Base-by-base conservation (phyloP, 2,113 vertebrate genomes). In the Equus przewalskii region DNA sequence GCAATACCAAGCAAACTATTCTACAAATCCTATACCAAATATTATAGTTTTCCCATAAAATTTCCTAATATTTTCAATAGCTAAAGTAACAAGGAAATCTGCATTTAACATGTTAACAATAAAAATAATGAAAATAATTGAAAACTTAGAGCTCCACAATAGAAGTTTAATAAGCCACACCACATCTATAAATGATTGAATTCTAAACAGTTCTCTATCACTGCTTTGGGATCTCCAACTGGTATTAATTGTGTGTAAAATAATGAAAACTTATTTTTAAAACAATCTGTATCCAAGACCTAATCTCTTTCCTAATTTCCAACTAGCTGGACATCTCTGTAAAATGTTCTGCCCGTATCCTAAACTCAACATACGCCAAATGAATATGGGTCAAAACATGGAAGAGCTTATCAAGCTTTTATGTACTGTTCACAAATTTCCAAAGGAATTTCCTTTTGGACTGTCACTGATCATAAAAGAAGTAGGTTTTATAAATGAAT, bases 391-490 rank as follows among this genome's bases (percentile, higher is more conserved):
- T 51, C 41, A 62, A 51, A 75, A 56, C 26, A 54, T 2, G 6
- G 41, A 82, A 28, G 14, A 67, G 69, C 18, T 89, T 30, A 60
- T 19, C 49, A 30, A 88, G 30, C 28, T 90, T 85, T 62, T 51
- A 64, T 12, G n/a, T 10, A 33, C 0, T 11, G 3, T 16, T 76
- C 7, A 82, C 6, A 73, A 73, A 92, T 73, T 28, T 73, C 70
- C 83, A 81, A 89, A 92, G 78, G 54, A 78, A 90, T 76, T 80
- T 75, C 72, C 36, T 88, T 75, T 84, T n/a, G 44, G 41, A 21
- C n/a, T 1, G 65, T 83, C 24, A 58, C 18, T 84, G n/a, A 51
- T 46, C 41, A 67, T 51, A 44, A 69, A 54, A 46, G 64, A 24
- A 30, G 30, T 11, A 70, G 44, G 14, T 79, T 95, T 97, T 58